Evolutionary conservation across 2,888 invertebrate genomes (phyloP), one percentile per base, ranked within the genome.

Genomic region (Hylaea fasciaria): DNA sequence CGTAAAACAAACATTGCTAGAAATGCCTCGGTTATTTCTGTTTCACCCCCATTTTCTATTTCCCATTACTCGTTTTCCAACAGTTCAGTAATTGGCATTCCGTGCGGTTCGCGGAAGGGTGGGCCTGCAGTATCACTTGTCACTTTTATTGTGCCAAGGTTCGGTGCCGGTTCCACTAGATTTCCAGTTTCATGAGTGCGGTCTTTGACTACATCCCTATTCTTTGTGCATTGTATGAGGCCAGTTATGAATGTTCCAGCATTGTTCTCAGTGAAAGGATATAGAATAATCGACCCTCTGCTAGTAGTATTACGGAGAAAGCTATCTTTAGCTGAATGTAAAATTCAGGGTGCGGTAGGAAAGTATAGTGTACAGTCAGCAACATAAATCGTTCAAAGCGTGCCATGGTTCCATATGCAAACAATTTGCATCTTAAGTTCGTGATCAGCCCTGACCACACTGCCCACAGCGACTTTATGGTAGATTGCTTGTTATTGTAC

Each of bases 41-140:
- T n/a, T 12, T n/a, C 0, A 14, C 13, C 13, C 13, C 12, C 22
- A 44, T 22, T 12, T 10, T 16, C 8, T 43, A 44, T 44, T 44
- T 4, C 14, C 14, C 5, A 47, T 17, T 51, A 16, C 41, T 46
- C 39, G 37, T 48, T 53, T 61, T 56, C 52, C 44, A 52, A 39
- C 50, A 54, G 47, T 35, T 51, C 46, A 28, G 40, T 50, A 55
- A 60, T 60, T 49, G 45, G 17, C 40, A 41, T 50, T 54, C 47
- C 17, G 39, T 17, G 11, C 14, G 4, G 14, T 59, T 11, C 40
- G 29, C 46, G 46, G 50, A 57, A 49, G n/a, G 54, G 46, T 39
- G 39, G 39, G n/a, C 2, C 28, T 13, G 14, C 2, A 2, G 29
- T 11, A 12, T 45, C 11, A 12, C 48, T 16, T 35, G 32, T 37